Percentiles rank a stretch among this genome's conserved stretches.
Conservation (phyloP, 2,888 invertebrate genomes). For the Cheilosia urbana region DNA sequence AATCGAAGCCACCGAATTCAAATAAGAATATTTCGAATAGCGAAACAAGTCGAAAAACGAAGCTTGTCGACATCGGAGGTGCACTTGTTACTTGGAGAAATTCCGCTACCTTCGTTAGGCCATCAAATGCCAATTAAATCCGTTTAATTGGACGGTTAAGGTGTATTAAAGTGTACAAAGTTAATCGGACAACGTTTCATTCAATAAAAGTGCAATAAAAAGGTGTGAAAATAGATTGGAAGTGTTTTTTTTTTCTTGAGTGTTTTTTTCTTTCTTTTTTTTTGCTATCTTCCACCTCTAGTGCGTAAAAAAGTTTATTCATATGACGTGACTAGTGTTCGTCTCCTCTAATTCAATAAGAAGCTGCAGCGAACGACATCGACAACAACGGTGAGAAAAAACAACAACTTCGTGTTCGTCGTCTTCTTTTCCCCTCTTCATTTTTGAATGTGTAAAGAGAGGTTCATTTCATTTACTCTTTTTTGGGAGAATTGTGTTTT, state of each 20-base stretch:
- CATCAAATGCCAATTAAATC: conserved; percentile 38
- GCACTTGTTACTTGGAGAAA: conserved; percentile 68
- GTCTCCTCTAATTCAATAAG: conserved; percentile 74
- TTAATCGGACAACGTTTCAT: conserved; percentile 5
- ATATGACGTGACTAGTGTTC: conserved; percentile 71
- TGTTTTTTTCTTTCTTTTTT: conserved; percentile 42
- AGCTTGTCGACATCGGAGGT: conserved; percentile 75
- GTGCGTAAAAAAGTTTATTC: conserved; percentile 64
- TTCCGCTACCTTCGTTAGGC: conserved; percentile 57
- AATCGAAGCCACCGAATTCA: conserved; percentile 55
- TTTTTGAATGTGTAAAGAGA: conserved; percentile 26
- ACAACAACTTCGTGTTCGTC: conserved; percentile 44
- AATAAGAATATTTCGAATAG: conserved; percentile 73
- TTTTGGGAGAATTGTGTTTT: background rate
- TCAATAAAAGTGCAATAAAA: conserved; percentile 53
- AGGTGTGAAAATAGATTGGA: conserved; percentile 49
- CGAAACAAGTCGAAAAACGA: conserved; percentile 72
- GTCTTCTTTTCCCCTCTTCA: conserved; percentile 34
- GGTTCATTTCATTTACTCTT: conserved; percentile 9
- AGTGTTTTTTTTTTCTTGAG: conserved; percentile 31
- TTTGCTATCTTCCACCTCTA: conserved; percentile 18
- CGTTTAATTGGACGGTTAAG: conserved; percentile 29
- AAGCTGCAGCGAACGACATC: conserved; percentile 10
- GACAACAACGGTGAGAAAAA: conserved; percentile 29
- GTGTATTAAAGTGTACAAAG: conserved; percentile 23